phyloP scores from a whole-genome alignment of 2,797 vertebrate species.

The Bucorvus abyssinicus region DNA sequence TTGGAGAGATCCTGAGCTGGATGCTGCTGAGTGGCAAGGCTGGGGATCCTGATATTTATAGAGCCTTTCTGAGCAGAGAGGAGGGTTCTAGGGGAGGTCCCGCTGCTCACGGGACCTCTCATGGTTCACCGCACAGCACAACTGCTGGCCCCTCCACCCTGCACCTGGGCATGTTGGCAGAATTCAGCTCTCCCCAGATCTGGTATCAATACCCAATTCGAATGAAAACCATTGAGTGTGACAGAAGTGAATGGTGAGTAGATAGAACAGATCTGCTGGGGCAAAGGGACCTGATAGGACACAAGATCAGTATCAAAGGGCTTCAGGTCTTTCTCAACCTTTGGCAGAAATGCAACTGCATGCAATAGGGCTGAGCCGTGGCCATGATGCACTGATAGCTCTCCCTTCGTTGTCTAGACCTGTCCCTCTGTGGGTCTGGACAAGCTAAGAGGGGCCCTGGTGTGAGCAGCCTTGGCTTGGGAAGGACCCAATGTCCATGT shows the following conservation, averaged over 20 bases:
- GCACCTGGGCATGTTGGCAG: neutral
- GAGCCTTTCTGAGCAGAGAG: neutral
- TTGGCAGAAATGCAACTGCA: neutral
- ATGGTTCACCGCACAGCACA: neutral
- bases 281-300: constrained; percentile 8
- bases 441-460: neutral
- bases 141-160: neutral
- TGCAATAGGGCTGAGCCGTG: neutral
- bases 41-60: neutral
- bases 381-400: neutral
- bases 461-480: neutral
- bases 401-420: rapidly evolving
- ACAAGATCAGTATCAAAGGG: constrained; percentile 8
- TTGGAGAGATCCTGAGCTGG: neutral
- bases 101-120: neutral
- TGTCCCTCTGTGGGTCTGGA: neutral
- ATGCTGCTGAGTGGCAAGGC: neutral
- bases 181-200: neutral
- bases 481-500: rapidly evolving
- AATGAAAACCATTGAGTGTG: neutral
- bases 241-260: rapidly evolving
- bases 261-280: constrained; percentile 18
- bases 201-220: neutral
- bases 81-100: neutral
- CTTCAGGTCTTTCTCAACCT: neutral